Base-by-base conservation (phyloP, 2,113 vertebrate species). In the Trogon melanurus region DNA sequence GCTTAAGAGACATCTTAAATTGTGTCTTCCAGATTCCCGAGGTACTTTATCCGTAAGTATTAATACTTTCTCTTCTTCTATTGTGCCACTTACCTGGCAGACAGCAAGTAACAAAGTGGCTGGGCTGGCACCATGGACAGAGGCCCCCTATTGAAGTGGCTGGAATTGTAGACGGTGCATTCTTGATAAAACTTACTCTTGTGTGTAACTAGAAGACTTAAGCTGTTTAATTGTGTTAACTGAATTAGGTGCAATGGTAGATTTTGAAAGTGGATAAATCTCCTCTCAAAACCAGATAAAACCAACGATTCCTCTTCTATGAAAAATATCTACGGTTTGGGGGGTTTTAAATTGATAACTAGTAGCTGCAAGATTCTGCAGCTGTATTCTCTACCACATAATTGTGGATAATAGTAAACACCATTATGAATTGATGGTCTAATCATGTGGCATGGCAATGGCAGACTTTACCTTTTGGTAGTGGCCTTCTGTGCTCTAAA, bases 101-200 rank as follows among this genome's bases (percentile, higher is more conserved):
- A 23, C 54, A 34, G 16, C 18, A 19, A 25, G 8, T 57, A 22
- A 61, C 15, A 51, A 67, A 34, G 22, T 56, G 57, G 8, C 36
- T 61, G 47, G 14, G 19, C n/a, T 88, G 93, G 85, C 81, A 96
- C 83, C 93, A 93, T 78, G 92, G 93, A 96, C 85, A 97, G 91
- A 93, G 74, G 32, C 30, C 18, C 53, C 17, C 9, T 38, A 1
- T 41, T 56, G 48, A 69, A 53, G 71, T 36, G 16, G 15, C 51
- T 29, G n/a, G 13, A 45, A 26, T 7, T 51, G 38, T n/a, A 72
- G 36, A 19, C 38, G 1, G 3, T 25, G 13, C 8, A 1, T 38
- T 66, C 41, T 34, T 71, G 56, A 29, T 26, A 53, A 17, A 32
- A 9, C 22, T 90, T 57, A 61, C 15, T 85, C 13, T 2, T 5